Percentiles rank a stretch among this genome's conserved stretches.
Conservation (phyloP, 1,140 invertebrate genomes). For the Drosophila sturtevanti region DNA sequence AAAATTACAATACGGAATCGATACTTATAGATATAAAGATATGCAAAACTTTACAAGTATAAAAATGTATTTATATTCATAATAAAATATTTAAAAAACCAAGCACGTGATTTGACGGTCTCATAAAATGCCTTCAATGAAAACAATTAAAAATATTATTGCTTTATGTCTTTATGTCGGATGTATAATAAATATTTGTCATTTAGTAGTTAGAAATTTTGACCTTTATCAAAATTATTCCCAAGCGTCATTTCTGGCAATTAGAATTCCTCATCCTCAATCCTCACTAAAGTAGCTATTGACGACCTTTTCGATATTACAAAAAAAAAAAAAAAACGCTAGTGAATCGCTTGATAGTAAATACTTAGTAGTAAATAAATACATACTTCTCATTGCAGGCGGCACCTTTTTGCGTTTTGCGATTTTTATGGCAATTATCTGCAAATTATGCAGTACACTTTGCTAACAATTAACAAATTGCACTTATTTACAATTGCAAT, state of each 20-base stretch:
- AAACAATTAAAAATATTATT: neutral
- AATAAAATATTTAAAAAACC: neutral
- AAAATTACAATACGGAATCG: too few species aligned
- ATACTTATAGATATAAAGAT: too few species aligned
- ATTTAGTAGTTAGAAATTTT: constrained; percentile 28
- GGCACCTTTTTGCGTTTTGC: constrained; percentile 61
- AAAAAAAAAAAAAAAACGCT: constrained; percentile 42
- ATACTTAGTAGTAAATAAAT: constrained; percentile 31
- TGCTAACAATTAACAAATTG: constrained; percentile 76
- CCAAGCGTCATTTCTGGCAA: constrained; percentile 17
- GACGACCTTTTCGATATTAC: constrained; percentile 55
- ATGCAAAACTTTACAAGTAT: neutral
- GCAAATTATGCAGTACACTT: constrained; percentile 68
- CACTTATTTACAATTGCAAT: constrained; percentile 55
- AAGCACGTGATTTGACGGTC: neutral
- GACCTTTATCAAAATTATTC: constrained; percentile 14
- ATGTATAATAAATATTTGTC: neutral
- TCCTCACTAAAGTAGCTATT: constrained; percentile 66
- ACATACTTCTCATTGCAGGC: constrained; percentile 51
- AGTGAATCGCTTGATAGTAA: constrained; percentile 34
- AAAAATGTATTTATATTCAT: neutral
- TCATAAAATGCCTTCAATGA: neutral
- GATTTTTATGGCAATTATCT: constrained; percentile 72
- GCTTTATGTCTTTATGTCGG: neutral
- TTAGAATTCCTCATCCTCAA: constrained; percentile 44